Conservation (phyloP, 2,888 invertebrate species). For the Eretmocerus hayati region DNA sequence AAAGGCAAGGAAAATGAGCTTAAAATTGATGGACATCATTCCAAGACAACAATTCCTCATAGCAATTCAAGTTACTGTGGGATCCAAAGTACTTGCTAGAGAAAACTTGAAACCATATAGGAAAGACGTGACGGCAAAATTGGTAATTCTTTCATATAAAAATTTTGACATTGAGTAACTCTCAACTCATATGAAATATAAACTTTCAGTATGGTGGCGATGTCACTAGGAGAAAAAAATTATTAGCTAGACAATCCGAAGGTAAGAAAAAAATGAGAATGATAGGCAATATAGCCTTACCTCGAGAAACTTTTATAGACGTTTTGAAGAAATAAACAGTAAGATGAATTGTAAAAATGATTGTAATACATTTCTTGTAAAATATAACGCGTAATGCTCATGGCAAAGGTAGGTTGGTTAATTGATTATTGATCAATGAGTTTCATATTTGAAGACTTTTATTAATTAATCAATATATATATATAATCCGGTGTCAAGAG, state of each 20-base stretch:
- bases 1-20: slow-evolving; percentile 62
- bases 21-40: slow-evolving; percentile 73
- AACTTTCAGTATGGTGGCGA: slow-evolving; percentile 80
- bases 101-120: slow-evolving; percentile 80
- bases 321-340: slow-evolving; percentile 74
- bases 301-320: slow-evolving; percentile 89
- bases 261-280: slow-evolving; percentile 91
- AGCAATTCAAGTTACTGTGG: slow-evolving; percentile 77
- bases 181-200: not conserved
- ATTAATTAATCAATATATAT: slow-evolving; percentile 13
- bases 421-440: too few species aligned
- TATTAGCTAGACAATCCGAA: slow-evolving; percentile 82
- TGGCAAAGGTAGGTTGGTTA: too few species aligned
- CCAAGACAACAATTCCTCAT: slow-evolving; percentile 74
- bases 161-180: not conserved
- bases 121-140: slow-evolving; percentile 90
- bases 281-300: slow-evolving; percentile 85
- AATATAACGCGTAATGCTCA: too few species aligned
- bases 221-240: slow-evolving; percentile 79
- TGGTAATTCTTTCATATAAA: slow-evolving; percentile 53
- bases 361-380: too few species aligned
- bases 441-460: slow-evolving; percentile 19
- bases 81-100: slow-evolving; percentile 72
- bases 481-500: slow-evolving; percentile 19
- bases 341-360: too few species aligned